Evolutionary conservation across 1,140 invertebrate genomes (phyloP).

Genomic region (Aphelenchoides fujianensis): DNA sequence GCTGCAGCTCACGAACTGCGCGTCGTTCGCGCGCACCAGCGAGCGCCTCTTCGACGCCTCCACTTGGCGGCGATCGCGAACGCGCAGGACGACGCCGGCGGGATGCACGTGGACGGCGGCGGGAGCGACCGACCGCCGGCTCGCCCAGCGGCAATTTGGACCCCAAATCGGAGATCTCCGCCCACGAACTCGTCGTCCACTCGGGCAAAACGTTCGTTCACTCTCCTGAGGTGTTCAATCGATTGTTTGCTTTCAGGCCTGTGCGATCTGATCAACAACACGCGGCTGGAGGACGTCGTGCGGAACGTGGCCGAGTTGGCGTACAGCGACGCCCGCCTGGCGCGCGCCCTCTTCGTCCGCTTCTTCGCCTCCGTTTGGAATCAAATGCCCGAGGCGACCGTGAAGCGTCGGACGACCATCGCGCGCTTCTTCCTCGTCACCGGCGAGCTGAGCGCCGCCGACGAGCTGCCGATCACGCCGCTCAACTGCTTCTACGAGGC

Average conservation of each 20-base stretch:
- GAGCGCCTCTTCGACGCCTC: background rate
- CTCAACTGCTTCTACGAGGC: constrained; percentile 20
- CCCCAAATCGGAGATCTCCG: background rate
- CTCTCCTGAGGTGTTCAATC: background rate
- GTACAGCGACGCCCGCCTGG: background rate
- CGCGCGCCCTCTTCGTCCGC: background rate
- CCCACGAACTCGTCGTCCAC: background rate
- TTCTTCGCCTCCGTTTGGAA: constrained; percentile 18
- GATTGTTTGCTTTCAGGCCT: background rate
- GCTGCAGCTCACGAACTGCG: background rate
- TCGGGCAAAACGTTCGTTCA: background rate
- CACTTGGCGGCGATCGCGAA: background rate
- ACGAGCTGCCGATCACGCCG: constrained; percentile 2
- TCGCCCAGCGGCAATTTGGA: background rate
- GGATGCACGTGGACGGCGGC: background rate
- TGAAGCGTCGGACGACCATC: background rate
- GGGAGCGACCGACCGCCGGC: background rate
- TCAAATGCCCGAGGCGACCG: constrained; percentile 6
- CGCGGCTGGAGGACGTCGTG: background rate
- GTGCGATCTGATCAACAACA: background rate
- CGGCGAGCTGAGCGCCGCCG: background rate
- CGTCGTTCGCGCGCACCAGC: background rate
- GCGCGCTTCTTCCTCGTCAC: constrained; percentile 2
- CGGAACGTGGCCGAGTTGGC: background rate
- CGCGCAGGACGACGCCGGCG: background rate